A percentile compares a stretch with the other conserved stretches of the same genome.
Evolutionary conservation across 2,797 vertebrate species (phyloP).

Genomic region (Pantherophis alleghaniensis): DNA sequence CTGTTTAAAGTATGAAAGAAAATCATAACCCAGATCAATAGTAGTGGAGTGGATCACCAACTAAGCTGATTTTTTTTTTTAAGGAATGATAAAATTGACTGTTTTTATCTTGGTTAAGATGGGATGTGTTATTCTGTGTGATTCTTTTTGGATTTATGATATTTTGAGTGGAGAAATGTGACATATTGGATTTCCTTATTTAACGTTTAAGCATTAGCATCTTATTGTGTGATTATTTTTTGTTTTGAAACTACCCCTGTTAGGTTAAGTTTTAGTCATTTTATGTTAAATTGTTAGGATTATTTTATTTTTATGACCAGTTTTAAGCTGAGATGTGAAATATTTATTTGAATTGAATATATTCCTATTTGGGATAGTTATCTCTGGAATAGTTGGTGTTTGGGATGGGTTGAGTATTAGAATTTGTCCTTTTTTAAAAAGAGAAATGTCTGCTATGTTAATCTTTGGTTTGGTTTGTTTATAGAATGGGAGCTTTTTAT

Average conservation of each 20-base stretch:
- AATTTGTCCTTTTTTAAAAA: neutral
- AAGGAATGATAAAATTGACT: neutral
- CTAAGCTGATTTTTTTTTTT: neutral
- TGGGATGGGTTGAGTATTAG: neutral
- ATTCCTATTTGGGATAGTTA: neutral
- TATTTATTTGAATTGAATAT: neutral
- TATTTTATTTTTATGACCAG: neutral
- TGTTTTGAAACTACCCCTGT: neutral
- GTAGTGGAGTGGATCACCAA: neutral
- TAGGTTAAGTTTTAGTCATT: neutral
- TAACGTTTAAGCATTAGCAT: neutral
- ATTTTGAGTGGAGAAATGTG: neutral
- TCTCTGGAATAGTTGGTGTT: neutral
- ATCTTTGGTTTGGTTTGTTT: neutral
- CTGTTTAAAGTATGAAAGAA: neutral
- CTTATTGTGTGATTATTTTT: neutral
- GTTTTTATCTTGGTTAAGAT: neutral
- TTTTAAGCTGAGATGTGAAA: neutral
- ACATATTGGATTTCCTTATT: neutral
- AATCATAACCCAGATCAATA: neutral
- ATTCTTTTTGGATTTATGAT: neutral
- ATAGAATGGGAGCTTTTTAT: neutral
- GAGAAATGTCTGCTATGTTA: neutral
- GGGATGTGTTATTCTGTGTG: neutral
- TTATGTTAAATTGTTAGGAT: neutral